A percentile compares a stretch with the other conserved stretches of the same genome.
These are phyloP conservation scores for Taenioides sp. DNA, from an alignment of 2,797 vertebrate species.

Conservation along the genomic window DNA sequence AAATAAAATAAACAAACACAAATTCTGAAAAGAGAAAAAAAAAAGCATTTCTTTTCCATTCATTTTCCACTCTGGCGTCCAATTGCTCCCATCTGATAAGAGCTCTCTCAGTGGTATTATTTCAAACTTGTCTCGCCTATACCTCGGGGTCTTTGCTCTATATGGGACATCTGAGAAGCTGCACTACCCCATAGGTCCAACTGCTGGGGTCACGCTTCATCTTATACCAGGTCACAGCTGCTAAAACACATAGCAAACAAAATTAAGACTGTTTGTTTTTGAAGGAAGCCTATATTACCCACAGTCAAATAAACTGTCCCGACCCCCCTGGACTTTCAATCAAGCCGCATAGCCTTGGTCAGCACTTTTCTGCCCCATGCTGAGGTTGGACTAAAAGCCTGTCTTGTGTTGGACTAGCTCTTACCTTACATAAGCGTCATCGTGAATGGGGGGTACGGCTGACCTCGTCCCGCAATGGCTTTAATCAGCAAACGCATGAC, in stretches of 20 bases:
- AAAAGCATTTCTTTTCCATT: not conserved
- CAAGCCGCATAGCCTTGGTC: conserved; percentile 53
- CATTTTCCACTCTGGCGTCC: not conserved
- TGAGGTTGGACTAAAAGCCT: conserved; percentile 54
- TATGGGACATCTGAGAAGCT: conserved; percentile 43
- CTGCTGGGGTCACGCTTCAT: conserved; percentile 43
- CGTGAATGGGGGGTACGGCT: conserved; percentile 1
- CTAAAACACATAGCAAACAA: conserved; percentile 70
- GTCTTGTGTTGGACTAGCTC: conserved; percentile 54
- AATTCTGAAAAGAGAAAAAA: no score
- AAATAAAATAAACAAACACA: not conserved
- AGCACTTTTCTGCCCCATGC: conserved; percentile 64
- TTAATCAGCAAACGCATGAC: conserved; percentile 55
- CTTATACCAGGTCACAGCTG: conserved; percentile 69
- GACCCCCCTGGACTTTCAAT: conserved; percentile 42
- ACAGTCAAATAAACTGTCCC: conserved; percentile 62
- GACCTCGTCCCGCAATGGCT: conserved; percentile 25
- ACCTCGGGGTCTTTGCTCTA: conserved; percentile 14
- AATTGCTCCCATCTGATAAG: conserved; percentile 2
- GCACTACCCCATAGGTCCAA: conserved; percentile 40
- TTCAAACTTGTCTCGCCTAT: conserved; percentile 14
- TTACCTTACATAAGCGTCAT: conserved; percentile 56
- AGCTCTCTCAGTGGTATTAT: conserved; percentile 1
- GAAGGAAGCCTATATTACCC: conserved; percentile 62
- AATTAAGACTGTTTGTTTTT: conserved; percentile 71